Evolutionary conservation across 2,888 invertebrate genomes (phyloP).

Genomic region (Salticus scenicus): DNA sequence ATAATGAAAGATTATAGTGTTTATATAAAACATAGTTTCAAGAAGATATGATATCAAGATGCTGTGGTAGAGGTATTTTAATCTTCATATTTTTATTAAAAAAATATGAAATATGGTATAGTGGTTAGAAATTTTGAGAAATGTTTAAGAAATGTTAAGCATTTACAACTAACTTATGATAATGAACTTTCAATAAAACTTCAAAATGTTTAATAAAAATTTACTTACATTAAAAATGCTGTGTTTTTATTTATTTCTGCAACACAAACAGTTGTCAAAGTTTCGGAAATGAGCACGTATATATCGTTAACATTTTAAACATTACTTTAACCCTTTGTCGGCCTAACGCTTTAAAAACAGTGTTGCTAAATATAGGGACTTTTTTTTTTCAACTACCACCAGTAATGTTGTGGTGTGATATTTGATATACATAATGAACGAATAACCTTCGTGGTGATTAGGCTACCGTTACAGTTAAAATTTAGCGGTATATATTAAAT

Average conservation of each 20-base stretch:
- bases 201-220: background rate
- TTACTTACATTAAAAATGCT: background rate
- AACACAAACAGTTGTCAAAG: background rate
- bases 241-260: background rate
- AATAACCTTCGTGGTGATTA: too few relatives aligned
- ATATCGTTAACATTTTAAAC: too few relatives aligned
- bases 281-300: too few relatives aligned
- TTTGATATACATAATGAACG: too few relatives aligned
- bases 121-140: background rate
- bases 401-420: too few relatives aligned
- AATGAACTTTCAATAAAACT: background rate
- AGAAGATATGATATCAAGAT: background rate
- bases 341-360: too few relatives aligned
- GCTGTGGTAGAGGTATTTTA: conserved; percentile 44
- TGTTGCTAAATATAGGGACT: too few relatives aligned
- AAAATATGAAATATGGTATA: conserved; percentile 15
- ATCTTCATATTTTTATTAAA: conserved; percentile 65
- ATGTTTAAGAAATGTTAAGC: background rate
- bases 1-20: conserved; percentile 25
- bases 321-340: too few relatives aligned
- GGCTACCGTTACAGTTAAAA: too few relatives aligned
- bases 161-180: background rate
- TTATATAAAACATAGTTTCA: background rate
- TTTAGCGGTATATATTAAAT: too few relatives aligned
- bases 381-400: too few relatives aligned